Base-by-base conservation (phyloP, 2,797 vertebrate genomes). In the Aselliscus stoliczkanus region DNA sequence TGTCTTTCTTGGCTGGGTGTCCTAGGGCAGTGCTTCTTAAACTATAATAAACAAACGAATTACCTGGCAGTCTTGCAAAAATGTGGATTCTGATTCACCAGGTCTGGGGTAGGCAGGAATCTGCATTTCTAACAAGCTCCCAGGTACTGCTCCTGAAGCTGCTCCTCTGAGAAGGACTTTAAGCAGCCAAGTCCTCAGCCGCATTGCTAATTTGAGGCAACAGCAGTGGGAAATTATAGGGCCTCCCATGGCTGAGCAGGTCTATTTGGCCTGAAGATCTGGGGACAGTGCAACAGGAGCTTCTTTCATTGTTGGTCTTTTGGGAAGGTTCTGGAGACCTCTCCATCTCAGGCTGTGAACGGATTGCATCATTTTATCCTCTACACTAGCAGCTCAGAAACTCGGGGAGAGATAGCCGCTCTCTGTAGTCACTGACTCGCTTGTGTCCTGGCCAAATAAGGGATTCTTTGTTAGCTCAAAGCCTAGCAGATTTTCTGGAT, bases 391-490 rank as follows among this genome's bases (percentile, higher is more conserved):
- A 76, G 67, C 65, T 54, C 34, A 89, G 70, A 95, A 89, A 80
- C 50, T 42, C 44, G 21, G 82, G 64, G 29, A 67, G 79, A 96
- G 79, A 94, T 0, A 60, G 75, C 39, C 21, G 58, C 90, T 93
- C 60, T 95, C 58, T 93, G 82, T 77, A 9, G 69, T 58, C 70
- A 69, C 72, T 91, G 75, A 42, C 75, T 90, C n/a, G 29, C 70
- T 83, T 58, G 72, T 96, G 70, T 56, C 72, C 39, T 39, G 58
- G 79, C 39, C 73, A 64, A 94, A 96, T 72, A 96, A 96, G 52
- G 79, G 67, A 81, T 62, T 88, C 96, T 97, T 96, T 97, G 97
- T 96, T 91, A 69, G 34, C 60, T 73, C 34, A 34, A 80, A 89
- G 85, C 72, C 84, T 56, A 39, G 67, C 39, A 27, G 70, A 47